Percentiles rank a stretch among this genome's conserved stretches.
Evolutionary conservation across 2,888 invertebrate genomes (phyloP).

Genomic region (Chrysomela aeneicollis): DNA sequence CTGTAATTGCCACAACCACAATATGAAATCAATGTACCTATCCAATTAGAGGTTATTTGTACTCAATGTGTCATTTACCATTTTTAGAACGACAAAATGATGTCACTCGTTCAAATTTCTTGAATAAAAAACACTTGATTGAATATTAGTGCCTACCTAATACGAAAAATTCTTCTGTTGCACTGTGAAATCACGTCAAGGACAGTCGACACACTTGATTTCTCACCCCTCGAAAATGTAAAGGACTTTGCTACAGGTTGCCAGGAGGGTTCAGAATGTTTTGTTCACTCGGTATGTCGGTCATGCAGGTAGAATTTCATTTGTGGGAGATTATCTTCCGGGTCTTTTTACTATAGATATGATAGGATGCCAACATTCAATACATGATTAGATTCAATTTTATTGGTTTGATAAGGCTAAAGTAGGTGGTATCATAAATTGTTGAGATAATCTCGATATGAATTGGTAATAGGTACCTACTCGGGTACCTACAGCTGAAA

Average conservation of each 20-base stretch:
- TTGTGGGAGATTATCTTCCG: conserved; percentile 23
- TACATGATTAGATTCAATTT: neutral
- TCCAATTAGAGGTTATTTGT: conserved; percentile 30
- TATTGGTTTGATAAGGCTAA: neutral
- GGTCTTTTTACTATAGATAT: neutral
- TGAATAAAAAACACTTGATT: too few relatives aligned
- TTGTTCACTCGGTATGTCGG: neutral
- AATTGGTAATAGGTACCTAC: too few relatives aligned
- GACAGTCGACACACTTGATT: conserved; percentile 24
- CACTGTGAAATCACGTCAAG: neutral
- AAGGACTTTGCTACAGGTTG: conserved; percentile 27
- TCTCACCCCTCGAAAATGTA: conserved; percentile 27
- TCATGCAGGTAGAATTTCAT: conserved; percentile 25
- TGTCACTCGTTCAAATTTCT: conserved; percentile 35
- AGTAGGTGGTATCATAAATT: conserved; percentile 3
- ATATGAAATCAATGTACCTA: conserved; percentile 21
- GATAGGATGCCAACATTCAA: neutral
- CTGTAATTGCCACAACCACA: neutral
- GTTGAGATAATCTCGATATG: too few relatives aligned
- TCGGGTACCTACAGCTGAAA: too few relatives aligned
- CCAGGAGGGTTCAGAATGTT: neutral
- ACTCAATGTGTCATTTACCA: conserved; percentile 38
- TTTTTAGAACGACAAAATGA: conserved; percentile 40
- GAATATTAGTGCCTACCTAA: too few relatives aligned
- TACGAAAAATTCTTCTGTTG: too few relatives aligned